Evolutionary conservation across 2,797 vertebrate species (phyloP).

Genomic region (Protonibea diacanthus): DNA sequence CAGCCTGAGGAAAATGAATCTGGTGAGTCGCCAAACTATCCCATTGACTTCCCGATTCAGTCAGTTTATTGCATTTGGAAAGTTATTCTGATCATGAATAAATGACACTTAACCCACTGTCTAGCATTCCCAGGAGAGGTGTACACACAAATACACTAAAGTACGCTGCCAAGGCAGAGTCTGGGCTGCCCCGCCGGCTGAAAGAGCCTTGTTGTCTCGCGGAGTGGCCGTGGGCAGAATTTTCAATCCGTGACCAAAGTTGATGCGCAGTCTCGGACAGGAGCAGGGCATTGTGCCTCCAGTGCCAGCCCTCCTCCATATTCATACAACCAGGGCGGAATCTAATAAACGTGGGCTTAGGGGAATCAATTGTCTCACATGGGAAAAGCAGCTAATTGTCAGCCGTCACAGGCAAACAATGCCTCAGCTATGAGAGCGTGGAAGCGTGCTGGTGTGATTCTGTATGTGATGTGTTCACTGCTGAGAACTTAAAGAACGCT

Average conservation of each 20-base stretch:
- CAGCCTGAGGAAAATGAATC: not conserved
- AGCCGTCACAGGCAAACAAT: conserved; percentile 70
- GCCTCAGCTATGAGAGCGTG: conserved; percentile 60
- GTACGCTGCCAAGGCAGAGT: conserved; percentile 7
- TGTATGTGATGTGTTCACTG: conserved; percentile 35
- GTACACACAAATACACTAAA: conserved; percentile 34
- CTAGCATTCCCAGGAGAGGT: conserved; percentile 23
- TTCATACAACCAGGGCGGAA: conserved; percentile 80
- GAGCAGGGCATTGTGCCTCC: conserved; percentile 74
- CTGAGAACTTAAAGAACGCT: conserved; percentile 44
- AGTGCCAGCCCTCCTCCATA: conserved; percentile 75
- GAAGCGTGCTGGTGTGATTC: conserved; percentile 34
- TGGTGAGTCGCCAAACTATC: not conserved
- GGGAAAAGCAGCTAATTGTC: conserved; percentile 71
- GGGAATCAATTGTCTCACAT: conserved; percentile 70
- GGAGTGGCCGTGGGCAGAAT: conserved; percentile 69
- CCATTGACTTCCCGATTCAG: not conserved
- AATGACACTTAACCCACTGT: conserved; percentile 20
- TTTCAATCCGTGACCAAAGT: conserved; percentile 59
- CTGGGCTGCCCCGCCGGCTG: conserved; percentile 33
- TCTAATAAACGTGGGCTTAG: conserved; percentile 77
- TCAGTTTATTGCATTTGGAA: conserved; percentile 1
- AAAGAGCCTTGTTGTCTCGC: conserved; percentile 72
- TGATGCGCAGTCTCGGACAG: conserved; percentile 60
- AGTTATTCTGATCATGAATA: conserved; percentile 3